Evolutionary conservation across 2,797 vertebrate genomes (phyloP), one percentile per base, ranked within the genome.

Genomic region (Potorous gilbertii): DNA sequence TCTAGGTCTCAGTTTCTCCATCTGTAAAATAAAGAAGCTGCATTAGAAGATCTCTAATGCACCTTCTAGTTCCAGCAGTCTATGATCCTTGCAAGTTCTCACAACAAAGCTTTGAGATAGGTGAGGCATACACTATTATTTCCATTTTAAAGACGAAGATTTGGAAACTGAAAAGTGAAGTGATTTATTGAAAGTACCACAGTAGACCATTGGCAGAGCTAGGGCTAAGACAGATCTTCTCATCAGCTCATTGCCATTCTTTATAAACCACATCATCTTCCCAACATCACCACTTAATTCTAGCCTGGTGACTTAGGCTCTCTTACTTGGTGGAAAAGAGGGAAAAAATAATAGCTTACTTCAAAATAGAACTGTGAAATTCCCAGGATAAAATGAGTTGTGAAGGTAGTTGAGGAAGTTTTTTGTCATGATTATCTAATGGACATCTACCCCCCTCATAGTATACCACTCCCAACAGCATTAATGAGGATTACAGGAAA

Each of bases 401-500:
- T 81, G 55, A 29, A 34, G 56, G 46, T 91, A 54, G 52, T 59
- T n/a, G 59, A 31, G 31, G 59, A 62, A 34, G 5, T 91, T 66
- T n/a, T 91, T 95, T 94, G 90, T 55, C 34, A 31, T 4, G 62
- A 94, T 3, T 50, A 57, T 34, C 56, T 94, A 55, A 93, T 57
- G 95, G 92, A 54, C 18, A 0, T 50, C 59, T 59, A 81, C 90
- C 94, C 87, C 90, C 94, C 93, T 92, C 55, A 93, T n/a, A 91
- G 93, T 66, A 54, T 55, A 89, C 91, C 90, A 29, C 21, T 6
- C 56, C 40, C 24, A 27, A 2, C 2, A 91, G 89, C n/a, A 66
- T 54, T 46, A 16, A 27, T 81, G 89, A 90, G 87, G 54, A 96
- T 93, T 97, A 46, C 50, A 94, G 87, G 28, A 46, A 56, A 92